These are phyloP conservation scores for Malurus melanocephalus DNA, from an alignment of 2,113 vertebrate genomes.

Conservation along the genomic window DNA sequence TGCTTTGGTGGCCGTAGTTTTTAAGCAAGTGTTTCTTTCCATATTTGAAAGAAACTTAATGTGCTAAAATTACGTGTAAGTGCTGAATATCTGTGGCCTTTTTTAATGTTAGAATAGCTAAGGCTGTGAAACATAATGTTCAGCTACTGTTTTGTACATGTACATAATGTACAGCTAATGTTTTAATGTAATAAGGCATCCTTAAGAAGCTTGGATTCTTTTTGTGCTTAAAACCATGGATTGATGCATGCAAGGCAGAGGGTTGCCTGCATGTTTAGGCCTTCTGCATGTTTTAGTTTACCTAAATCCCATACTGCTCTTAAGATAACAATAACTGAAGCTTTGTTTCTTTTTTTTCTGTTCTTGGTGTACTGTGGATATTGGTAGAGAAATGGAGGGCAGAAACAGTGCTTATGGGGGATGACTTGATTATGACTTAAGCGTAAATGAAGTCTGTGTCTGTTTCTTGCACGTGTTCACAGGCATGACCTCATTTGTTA, in stretches of 20 bases:
- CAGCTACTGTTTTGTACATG: not conserved
- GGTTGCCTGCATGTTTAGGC: not conserved
- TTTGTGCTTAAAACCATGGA: not conserved
- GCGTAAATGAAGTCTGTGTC: not conserved
- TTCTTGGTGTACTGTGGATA: not conserved
- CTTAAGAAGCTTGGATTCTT: not conserved
- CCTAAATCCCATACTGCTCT: not conserved
- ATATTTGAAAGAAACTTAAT: not conserved
- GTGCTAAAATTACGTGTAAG: not conserved
- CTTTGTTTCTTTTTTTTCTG: not conserved
- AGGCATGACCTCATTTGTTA: not conserved
- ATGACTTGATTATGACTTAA: not conserved
- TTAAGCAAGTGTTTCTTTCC: not conserved
- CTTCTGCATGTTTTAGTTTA: not conserved
- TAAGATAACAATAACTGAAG: not conserved
- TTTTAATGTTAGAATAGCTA: not conserved
- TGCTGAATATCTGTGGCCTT: not conserved
- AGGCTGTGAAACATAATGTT: not conserved
- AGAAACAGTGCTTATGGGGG: not conserved
- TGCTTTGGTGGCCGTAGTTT: not conserved
- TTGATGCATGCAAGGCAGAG: not conserved
- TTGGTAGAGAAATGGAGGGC: not conserved
- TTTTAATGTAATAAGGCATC: not conserved
- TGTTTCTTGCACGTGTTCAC: not conserved
- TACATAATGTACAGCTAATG: not conserved